Conservation (phyloP, 2,888 invertebrate genomes). For the Trachelus troglodyta region DNA sequence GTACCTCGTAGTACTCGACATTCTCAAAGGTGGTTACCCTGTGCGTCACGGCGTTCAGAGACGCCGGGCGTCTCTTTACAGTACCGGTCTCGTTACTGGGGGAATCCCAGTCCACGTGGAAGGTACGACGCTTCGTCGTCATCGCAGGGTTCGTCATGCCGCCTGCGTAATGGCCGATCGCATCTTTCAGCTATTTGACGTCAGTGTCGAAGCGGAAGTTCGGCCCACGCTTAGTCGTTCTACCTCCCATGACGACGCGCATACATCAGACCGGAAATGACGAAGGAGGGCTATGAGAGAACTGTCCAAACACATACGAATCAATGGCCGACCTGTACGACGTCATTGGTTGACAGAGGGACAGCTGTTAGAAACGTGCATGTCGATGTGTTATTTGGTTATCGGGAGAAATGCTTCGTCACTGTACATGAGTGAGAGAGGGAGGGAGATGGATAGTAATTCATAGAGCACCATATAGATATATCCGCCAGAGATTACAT, state of each 20-base stretch:
- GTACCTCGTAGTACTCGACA: conserved; percentile 38
- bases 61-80: conserved; percentile 75
- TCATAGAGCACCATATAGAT: background rate
- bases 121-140: conserved; percentile 48
- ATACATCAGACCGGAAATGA: background rate
- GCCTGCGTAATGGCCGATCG: background rate
- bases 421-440: background rate
- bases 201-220: conserved; percentile 43
- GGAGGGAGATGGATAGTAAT: no score
- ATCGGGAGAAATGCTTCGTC: background rate
- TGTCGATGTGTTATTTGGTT: background rate
- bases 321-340: background rate
- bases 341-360: background rate
- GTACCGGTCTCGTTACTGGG: conserved; percentile 79
- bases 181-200: conserved; percentile 34
- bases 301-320: background rate
- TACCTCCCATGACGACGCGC: background rate
- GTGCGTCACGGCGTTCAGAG: conserved; percentile 57
- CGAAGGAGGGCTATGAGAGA: background rate
- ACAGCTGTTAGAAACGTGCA: background rate
- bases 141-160: conserved; percentile 20
- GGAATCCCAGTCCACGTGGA: conserved; percentile 77
- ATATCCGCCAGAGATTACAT: background rate
- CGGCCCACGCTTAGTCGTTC: conserved; percentile 27
- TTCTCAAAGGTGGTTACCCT: conserved; percentile 27